phyloP scores from a whole-genome alignment of 2,797 vertebrate species.

The Sphenopsis melanotis region DNA sequence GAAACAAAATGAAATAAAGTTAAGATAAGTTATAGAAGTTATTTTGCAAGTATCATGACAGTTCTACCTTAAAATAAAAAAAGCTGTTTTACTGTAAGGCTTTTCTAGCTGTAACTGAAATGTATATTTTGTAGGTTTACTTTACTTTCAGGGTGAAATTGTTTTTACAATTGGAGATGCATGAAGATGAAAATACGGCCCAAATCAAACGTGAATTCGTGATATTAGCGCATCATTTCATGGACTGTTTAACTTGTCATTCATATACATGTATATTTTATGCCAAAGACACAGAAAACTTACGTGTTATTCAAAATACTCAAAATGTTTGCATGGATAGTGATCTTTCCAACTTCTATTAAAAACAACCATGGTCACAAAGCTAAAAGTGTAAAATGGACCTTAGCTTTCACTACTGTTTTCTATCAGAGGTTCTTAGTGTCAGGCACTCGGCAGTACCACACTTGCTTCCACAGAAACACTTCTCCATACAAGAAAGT shows the following conservation, averaged over 20 bases:
- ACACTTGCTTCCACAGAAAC: background rate
- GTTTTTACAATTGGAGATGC: conserved; percentile 60
- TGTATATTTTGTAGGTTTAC: background rate
- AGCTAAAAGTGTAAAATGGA: conserved; percentile 9
- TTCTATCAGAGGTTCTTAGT: background rate
- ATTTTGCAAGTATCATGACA: background rate
- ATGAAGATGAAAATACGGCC: conserved; percentile 58
- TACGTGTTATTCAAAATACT: conserved; percentile 30
- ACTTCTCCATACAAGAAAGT: background rate
- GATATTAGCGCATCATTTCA: conserved; percentile 66
- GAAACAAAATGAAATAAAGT: background rate
- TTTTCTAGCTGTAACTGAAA: background rate
- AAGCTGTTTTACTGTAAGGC: background rate
- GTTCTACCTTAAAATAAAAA: background rate
- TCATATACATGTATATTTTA: background rate
- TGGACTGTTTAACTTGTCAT: conserved; percentile 56
- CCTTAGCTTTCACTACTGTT: conserved; percentile 30
- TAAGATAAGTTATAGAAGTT: background rate
- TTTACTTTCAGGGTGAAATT: conserved; percentile 65
- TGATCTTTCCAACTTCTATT: conserved; percentile 55
- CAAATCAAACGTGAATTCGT: conserved; percentile 62
- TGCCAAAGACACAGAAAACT: conserved; percentile 39
- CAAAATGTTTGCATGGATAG: background rate
- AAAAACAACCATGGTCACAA: conserved; percentile 13
- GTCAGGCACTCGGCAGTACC: background rate